These are phyloP conservation scores for Platysteira castanea DNA, from an alignment of 2,113 vertebrate genomes.

Conservation along the genomic window DNA sequence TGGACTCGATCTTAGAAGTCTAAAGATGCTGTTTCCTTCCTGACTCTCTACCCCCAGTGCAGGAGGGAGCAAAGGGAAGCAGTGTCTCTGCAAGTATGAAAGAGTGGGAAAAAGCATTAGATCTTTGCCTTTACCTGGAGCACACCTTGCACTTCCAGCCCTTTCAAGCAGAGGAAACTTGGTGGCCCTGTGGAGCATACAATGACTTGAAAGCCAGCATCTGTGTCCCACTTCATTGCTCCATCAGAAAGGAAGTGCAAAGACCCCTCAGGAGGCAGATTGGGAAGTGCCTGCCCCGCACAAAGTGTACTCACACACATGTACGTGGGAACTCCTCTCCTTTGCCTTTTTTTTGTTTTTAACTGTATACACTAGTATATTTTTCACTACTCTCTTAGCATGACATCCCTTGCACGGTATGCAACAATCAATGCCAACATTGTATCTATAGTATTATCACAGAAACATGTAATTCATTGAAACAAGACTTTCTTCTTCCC, in stretches of 20 bases:
- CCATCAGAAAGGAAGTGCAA: background rate
- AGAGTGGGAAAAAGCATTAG: background rate
- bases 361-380: background rate
- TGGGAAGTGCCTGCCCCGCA: background rate
- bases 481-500: background rate
- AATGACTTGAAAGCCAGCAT: background rate
- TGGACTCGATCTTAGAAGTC: background rate
- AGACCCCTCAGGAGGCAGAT: background rate
- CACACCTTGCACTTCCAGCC: background rate
- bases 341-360: background rate
- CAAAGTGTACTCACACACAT: background rate
- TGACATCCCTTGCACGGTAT: background rate
- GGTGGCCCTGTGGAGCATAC: background rate
- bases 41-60: background rate
- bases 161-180: background rate
- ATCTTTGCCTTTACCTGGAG: background rate
- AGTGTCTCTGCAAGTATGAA: background rate
- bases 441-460: background rate
- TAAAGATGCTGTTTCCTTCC: background rate
- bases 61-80: background rate
- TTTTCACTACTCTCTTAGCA: background rate
- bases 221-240: accelerated
- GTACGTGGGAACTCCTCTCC: background rate
- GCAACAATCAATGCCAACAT: background rate
- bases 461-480: background rate